Evolutionary conservation across 2,888 invertebrate genomes (phyloP).

Genomic region (Rhingia campestris): DNA sequence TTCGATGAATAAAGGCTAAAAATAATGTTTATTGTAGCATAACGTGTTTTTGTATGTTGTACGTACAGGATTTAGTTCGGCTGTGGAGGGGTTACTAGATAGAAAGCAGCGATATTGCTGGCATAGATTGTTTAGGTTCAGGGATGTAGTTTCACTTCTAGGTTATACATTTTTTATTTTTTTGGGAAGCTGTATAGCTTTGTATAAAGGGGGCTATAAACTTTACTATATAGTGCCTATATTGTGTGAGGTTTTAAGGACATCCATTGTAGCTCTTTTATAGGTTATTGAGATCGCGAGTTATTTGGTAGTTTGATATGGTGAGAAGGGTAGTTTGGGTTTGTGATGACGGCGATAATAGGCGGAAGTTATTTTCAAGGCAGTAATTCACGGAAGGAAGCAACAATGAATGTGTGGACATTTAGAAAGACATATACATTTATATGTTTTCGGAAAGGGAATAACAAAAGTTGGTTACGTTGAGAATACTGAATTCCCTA

Average conservation of each 20-base stretch:
- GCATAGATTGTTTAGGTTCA: slow-evolving; percentile 2
- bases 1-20: slow-evolving; percentile 48
- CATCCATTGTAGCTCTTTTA: too few species aligned
- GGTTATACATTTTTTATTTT: slow-evolving; percentile 2
- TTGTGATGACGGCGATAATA: background rate
- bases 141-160: slow-evolving; percentile 10
- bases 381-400: too few species aligned
- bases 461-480: too few species aligned
- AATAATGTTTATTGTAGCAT: slow-evolving; percentile 51
- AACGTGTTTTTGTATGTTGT: slow-evolving; percentile 23
- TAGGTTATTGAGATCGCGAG: slow-evolving; percentile 24
- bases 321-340: background rate
- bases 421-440: too few species aligned
- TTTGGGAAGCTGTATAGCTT: background rate
- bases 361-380: too few species aligned
- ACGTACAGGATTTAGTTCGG: background rate
- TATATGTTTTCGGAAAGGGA: too few species aligned
- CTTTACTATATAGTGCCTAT: slow-evolving; percentile 10
- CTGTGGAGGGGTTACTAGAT: background rate
- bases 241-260: slow-evolving; percentile 5
- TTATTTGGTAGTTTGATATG: background rate
- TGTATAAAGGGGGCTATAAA: background rate
- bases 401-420: too few species aligned
- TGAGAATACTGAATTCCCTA: too few species aligned
- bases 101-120: background rate